Base-by-base conservation (phyloP, 2,113 vertebrate genomes). In the Greenwoodochromis staneri region DNA sequence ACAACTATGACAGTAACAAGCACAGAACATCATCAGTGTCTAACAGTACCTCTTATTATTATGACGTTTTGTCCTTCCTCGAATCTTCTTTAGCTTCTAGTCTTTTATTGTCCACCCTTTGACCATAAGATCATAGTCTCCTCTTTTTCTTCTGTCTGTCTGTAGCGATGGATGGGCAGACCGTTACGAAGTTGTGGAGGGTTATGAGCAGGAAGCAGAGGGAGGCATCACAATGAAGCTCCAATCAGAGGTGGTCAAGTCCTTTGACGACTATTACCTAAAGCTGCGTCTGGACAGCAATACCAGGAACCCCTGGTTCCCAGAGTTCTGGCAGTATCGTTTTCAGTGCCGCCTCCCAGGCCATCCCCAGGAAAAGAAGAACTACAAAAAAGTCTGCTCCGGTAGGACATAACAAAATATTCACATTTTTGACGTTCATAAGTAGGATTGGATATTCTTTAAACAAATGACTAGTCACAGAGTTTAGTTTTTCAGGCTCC, bases 191-290 rank as follows among this genome's bases (percentile, higher is more conserved):
- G 99, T 99, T 59, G 99, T 99, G 73, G 98, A 99, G 94, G 98
- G 98, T 8, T 99, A 97, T 1, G 99, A 99, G 92, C 97, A 97
- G 34, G 98, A 99, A 94, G 98, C 99, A 11, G 98, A 98, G 1
- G 98, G 98, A 51, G 99, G 99, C 40, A 99, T 99, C 95, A 99
- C 99, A 2, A 99, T 99, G 95, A 99, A 99, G 92, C 97, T 99
- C 55, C 98, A 99, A 82, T 98, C 98, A 27, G 97, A 96, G 31
- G 96, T 99, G 90, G 98, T 99, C 82, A 96, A 96, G 90, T 96
- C 98, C 0, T 99, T 99, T 80, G 98, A 99, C 51, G 97, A 98
- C 87, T 99, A 99, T 94, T 99, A 97, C 95, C 96, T 99, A 95
- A 99, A 98, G 92, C 96, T 99, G 90, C 97, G 96, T 1, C 94